phyloP scores from a whole-genome alignment of 2,797 vertebrate species.

The Typhlichthys eigenmanni region DNA sequence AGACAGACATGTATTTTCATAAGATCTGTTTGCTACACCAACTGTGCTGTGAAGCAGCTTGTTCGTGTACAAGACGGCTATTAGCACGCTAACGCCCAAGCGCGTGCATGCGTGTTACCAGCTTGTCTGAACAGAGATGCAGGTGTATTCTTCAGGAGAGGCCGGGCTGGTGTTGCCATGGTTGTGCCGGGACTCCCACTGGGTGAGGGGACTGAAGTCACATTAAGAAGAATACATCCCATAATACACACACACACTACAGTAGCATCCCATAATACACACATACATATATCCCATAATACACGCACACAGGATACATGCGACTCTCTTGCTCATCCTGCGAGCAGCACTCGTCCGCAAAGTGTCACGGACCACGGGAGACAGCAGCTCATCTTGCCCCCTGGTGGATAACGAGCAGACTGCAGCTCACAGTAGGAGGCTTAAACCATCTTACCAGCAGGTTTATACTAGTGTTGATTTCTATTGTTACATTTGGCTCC shows the following conservation, averaged over 20 bases:
- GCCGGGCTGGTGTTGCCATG: constrained; percentile 73
- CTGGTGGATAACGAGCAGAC: constrained; percentile 52
- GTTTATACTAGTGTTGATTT: no score
- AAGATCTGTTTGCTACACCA: no score
- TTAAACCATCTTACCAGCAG: no score
- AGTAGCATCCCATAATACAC: not conserved
- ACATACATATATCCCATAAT: not conserved
- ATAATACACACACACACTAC: not conserved
- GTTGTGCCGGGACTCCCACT: constrained; percentile 52
- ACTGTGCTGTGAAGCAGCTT: no score
- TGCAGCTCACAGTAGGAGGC: no score
- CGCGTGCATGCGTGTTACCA: constrained; percentile 69
- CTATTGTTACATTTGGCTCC: no score
- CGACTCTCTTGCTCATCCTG: constrained; percentile 85
- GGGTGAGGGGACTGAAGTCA: constrained; percentile 70
- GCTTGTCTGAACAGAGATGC: constrained; percentile 82
- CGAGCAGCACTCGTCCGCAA: constrained; percentile 81
- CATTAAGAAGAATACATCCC: constrained; percentile 26
- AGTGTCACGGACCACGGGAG: constrained; percentile 80
- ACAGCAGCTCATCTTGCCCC: constrained; percentile 73
- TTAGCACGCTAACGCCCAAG: no score
- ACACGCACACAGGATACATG: constrained; percentile 84
- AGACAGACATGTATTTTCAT: constrained; percentile 1
- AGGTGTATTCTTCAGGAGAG: constrained; percentile 79
- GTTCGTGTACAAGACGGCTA: no score